Base-by-base conservation (phyloP, 2,113 vertebrate species). In the Geococcyx californianus region DNA sequence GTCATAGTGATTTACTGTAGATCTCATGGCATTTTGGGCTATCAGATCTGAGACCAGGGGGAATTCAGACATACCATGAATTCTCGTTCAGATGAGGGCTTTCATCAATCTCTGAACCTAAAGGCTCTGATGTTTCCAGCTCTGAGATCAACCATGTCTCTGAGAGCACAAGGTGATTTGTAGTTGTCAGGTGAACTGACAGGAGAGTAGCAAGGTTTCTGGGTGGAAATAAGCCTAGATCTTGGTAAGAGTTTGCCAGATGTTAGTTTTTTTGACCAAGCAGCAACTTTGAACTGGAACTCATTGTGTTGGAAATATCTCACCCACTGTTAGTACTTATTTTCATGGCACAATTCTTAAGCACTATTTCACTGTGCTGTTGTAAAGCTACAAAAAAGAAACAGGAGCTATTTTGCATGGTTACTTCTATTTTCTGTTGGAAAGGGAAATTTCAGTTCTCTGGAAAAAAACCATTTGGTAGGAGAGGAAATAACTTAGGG, bases 341-440 rank as follows among this genome's bases (percentile, higher is more conserved):
- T 91, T 60, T 66, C 47, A 31, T 13, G 16, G 2, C 25, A 63
- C 4, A 11, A 1, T 36, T 74, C 40, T 59, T 55, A 47, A 70
- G 5, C 0, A 0, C 11, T 74, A 34, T 34, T 66, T 89, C 15
- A 6, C 9, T 1, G 2, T 70, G 15, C 14, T 78, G 15, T 19
- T 6, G 7, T 52, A 76, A 86, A 85, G 9, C 8, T 44, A n/a
- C 12, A 11, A 21, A 58, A 75, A 19, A 75, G 12, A 7, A 84
- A 23, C 16, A 31, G 10, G 45, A 79, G 3, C 1, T 59, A 49
- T 78, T 91, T 70, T 40, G 7, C 21, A 49, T 3, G 40, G 12
- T 51, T 63, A 49, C 6, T 45, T 63, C 54, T 16, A 4, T 55
- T 59, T 82, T 60, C 25, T 47, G 2, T 68, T 74, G 44, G 13